Base-by-base conservation (phyloP, 2,888 invertebrate species). In the Tuberolachnus salignus region DNA sequence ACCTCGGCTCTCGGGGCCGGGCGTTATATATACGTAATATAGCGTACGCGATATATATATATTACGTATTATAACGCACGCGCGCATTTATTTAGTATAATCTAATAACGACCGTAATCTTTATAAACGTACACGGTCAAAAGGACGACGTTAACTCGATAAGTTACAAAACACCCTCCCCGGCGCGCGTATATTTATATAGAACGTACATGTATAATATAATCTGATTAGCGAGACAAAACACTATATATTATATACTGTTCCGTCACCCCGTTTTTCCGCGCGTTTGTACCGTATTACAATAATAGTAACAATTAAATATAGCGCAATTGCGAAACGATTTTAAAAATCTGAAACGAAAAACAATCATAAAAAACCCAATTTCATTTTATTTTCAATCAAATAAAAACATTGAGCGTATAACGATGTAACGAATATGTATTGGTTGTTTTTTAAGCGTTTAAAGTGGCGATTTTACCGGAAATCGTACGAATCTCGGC, bases 131-230 rank as follows among this genome's bases (percentile, higher is more conserved):
- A 59, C 75, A 75, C 75, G 75, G 75, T 67, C 66, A 75, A 67
- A 66, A 57, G 75, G 55, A 75, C 67, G 75, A 73, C 75, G 75
- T 67, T 75, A 75, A 75, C 75, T 75, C 75, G 67, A 75, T 75
- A 75, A 67, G 75, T 75, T 57, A n/a, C n/a, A 57, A 74, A 75
- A 67, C 75, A 66, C 75, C 75, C 75, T 46, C 49, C 13, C 51
- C 67, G 34, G 3, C 34, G 34, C 34, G 34, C 34, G 34, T 34
- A 34, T 6, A 6, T n/a, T n/a, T n/a, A 23, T 23, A 46, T 51
- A 57, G 42, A 34, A 19, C 21, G 67, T 13, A 10, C 61, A 16
- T 13, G 51, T 26, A 66, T 19, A n/a, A 8, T 23, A 19, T 72
- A 75, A 75, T 75, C 75, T 55, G 75, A 75, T 75, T 75, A 75